Percentiles rank a stretch among this genome's conserved stretches.
Conservation (phyloP, 2,113 vertebrate species). For the Pachyramphus minor region DNA sequence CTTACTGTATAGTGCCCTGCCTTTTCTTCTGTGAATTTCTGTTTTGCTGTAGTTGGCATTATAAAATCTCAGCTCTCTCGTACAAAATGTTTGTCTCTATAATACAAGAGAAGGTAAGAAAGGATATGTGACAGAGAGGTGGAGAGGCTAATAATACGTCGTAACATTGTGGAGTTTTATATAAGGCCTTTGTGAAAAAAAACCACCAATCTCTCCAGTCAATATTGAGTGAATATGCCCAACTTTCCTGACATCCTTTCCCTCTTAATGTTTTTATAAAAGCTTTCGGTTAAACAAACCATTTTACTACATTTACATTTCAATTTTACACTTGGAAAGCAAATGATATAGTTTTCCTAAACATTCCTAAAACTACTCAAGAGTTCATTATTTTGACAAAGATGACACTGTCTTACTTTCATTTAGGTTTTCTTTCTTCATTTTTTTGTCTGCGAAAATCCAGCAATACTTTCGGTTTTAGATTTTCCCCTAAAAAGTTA, state of each 20-base stretch:
- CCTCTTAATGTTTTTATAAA: background rate
- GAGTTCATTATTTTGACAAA: background rate
- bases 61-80: slow-evolving; percentile 13
- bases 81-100: background rate
- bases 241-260: background rate
- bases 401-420: background rate
- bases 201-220: background rate
- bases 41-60: slow-evolving; percentile 34
- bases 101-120: background rate
- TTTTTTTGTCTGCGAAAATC: background rate
- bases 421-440: background rate
- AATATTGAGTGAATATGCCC: background rate
- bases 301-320: background rate
- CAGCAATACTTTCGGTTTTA: background rate
- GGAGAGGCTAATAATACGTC: background rate
- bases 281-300: background rate
- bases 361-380: background rate
- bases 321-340: background rate
- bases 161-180: background rate
- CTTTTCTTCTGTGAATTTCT: slow-evolving; percentile 14
- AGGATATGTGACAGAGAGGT: background rate
- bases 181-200: background rate
- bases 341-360: background rate
- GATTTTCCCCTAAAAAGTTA: background rate
- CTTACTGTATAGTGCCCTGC: background rate